Evolutionary conservation across 2,113 vertebrate genomes (phyloP).

Genomic region (Ptilonorhynchus violaceus): DNA sequence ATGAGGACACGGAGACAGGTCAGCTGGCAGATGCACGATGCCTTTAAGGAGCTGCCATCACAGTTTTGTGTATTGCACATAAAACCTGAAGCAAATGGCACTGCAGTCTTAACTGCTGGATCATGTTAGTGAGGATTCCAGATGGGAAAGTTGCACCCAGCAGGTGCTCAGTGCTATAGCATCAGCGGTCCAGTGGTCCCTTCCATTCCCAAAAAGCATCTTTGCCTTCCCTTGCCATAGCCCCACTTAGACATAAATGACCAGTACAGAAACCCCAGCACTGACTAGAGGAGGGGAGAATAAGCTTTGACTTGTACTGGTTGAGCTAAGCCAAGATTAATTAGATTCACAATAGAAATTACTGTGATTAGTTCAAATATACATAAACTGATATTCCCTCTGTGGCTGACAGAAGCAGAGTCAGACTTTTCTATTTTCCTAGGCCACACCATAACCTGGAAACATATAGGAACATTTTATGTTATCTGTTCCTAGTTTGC

Average conservation of each 20-base stretch:
- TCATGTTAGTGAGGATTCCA: background rate
- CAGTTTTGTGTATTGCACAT: background rate
- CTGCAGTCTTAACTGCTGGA: background rate
- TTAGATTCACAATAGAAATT: background rate
- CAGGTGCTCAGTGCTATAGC: background rate
- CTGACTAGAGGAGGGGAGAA: background rate
- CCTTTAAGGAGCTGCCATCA: background rate
- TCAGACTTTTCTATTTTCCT: background rate
- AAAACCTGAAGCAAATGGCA: background rate
- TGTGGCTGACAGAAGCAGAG: background rate
- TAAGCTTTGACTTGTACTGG: background rate
- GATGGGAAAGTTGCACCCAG: background rate
- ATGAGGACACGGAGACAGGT: background rate
- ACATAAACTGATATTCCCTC: background rate
- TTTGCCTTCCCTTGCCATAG: background rate
- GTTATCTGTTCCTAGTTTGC: background rate
- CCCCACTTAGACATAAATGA: background rate
- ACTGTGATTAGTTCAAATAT: background rate
- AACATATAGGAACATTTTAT: background rate
- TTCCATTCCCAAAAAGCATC: background rate
- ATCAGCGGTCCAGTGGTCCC: rapidly evolving
- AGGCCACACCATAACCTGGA: background rate
- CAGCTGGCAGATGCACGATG: background rate
- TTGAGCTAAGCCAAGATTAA: background rate
- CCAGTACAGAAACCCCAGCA: background rate